Conservation (phyloP, 2,888 invertebrate species). For the Cephus runcator region DNA sequence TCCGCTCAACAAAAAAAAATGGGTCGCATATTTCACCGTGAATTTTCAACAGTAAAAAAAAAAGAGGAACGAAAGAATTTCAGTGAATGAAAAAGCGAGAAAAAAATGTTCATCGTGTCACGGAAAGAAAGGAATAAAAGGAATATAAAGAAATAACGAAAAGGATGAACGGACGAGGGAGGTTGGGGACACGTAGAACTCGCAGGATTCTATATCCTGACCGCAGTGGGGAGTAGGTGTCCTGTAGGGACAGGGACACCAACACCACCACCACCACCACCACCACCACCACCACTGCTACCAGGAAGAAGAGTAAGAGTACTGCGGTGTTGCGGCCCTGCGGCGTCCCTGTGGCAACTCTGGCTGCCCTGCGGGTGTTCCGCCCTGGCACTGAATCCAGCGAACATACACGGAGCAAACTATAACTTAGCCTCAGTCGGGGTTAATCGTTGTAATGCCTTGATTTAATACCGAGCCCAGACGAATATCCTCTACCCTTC, state of each 20-base stretch:
- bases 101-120: background rate
- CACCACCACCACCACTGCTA: conserved; percentile 7
- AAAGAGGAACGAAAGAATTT: background rate
- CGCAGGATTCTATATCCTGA: background rate
- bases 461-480: conserved; percentile 53
- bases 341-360: background rate
- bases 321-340: background rate
- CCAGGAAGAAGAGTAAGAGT: background rate
- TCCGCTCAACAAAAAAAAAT: too few relatives aligned
- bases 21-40: background rate
- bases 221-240: background rate
- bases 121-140: background rate
- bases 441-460: conserved; percentile 59
- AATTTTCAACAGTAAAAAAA: background rate
- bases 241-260: background rate
- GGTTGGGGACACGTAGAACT: background rate
- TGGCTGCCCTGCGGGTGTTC: conserved; percentile 15
- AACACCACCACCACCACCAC: background rate
- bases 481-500: conserved; percentile 39
- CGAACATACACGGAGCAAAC: conserved; percentile 33
- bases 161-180: background rate
- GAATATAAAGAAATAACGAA: background rate
- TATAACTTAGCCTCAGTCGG: conserved; percentile 56
- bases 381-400: conserved; percentile 13
- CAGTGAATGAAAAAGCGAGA: background rate